Evolutionary conservation across 2,113 vertebrate genomes (phyloP).

Genomic region (Oophaga pumilio): DNA sequence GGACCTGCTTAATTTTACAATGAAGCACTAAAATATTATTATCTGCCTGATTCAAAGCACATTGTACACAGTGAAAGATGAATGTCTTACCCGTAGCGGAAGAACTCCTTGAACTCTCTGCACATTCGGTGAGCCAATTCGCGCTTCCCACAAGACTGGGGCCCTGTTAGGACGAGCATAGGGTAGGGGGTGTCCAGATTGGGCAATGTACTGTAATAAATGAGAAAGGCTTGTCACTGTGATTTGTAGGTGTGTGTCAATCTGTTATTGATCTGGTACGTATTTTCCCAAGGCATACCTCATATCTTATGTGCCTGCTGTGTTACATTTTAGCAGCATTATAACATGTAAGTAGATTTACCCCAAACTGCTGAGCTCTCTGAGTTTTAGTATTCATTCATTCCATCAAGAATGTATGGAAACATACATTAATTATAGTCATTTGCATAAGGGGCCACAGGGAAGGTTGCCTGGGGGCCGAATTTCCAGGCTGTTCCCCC

Average conservation of each 20-base stretch:
- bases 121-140: constrained; percentile 85
- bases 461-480: too few relatives aligned
- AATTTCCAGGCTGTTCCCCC: too few relatives aligned
- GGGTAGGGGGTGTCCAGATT: constrained; percentile 80
- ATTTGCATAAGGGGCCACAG: too few relatives aligned
- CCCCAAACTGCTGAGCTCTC: background rate
- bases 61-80: background rate
- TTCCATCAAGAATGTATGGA: too few relatives aligned
- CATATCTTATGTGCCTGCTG: background rate
- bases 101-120: constrained; percentile 79
- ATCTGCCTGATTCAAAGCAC: background rate
- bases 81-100: constrained; percentile 83
- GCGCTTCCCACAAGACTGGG: constrained; percentile 84
- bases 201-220: constrained; percentile 78
- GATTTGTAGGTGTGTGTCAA: background rate
- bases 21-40: constrained; percentile 6
- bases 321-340: background rate
- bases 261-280: background rate
- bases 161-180: constrained; percentile 87
- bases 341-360: background rate
- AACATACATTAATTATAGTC: too few relatives aligned
- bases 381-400: background rate
- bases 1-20: background rate
- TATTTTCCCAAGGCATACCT: background rate
- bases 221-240: constrained; percentile 13